Percentiles rank a stretch among this genome's conserved stretches.
Evolutionary conservation across 2,797 vertebrate genomes (phyloP).

Genomic region (Valencia hispanica): DNA sequence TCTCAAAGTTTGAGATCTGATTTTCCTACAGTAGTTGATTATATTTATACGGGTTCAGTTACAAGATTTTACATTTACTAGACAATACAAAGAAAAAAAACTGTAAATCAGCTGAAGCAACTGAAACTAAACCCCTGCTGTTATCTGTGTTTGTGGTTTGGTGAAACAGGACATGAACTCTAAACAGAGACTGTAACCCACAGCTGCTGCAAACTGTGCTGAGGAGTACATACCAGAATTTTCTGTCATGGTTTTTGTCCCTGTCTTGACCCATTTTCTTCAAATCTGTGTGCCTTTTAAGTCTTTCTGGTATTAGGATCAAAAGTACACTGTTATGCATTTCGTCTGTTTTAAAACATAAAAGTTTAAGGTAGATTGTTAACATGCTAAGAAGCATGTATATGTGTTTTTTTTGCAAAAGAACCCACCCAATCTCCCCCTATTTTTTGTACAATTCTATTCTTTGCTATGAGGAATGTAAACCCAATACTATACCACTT

Average conservation of each 20-base stretch:
- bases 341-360: conserved; percentile 29
- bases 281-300: neutral
- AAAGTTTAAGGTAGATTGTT: conserved; percentile 31
- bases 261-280: neutral
- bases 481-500: no score
- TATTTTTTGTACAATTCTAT: conserved; percentile 18
- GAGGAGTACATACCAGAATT: conserved; percentile 14
- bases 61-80: neutral
- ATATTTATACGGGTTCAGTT: neutral
- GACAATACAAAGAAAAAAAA: neutral
- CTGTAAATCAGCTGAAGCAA: conserved; percentile 10
- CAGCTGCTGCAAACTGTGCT: conserved; percentile 13
- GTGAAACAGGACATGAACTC: conserved; percentile 46
- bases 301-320: conserved; percentile 1
- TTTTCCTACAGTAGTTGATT: neutral
- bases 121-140: conserved; percentile 32
- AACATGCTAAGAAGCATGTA: conserved; percentile 38
- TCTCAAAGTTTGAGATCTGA: conserved; percentile 5
- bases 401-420: conserved; percentile 39
- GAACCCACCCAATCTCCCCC: conserved; percentile 24
- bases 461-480: conserved; percentile 11
- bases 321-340: conserved; percentile 21
- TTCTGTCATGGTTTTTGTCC: conserved; percentile 14
- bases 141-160: conserved; percentile 29
- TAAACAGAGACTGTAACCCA: conserved; percentile 45